Conservation (phyloP, 2,797 vertebrate species). For the Halcyon chelicuti region DNA sequence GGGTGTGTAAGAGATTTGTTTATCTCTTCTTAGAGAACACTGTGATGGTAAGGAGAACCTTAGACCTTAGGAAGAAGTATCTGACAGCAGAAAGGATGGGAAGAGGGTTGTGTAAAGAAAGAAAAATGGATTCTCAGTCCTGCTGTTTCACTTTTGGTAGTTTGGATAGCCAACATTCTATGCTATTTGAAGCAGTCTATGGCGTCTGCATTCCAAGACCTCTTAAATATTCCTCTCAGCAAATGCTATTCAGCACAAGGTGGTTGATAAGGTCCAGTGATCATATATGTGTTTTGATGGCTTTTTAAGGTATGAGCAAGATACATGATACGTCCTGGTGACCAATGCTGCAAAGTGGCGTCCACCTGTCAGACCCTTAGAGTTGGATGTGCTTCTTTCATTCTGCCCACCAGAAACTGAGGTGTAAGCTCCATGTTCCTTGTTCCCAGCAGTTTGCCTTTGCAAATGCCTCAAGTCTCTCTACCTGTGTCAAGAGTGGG, state of each 20-base stretch:
- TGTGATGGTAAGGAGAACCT: not conserved
- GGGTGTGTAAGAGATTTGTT: not conserved
- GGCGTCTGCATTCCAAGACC: not conserved
- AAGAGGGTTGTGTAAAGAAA: not conserved
- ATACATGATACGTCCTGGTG: not conserved
- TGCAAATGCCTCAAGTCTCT: not conserved
- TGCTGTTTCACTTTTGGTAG: not conserved
- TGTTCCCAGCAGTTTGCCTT: not conserved
- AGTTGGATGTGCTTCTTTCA: not conserved
- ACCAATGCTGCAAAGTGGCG: not conserved
- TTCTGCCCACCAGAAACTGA: not conserved
- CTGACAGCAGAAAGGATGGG: not conserved
- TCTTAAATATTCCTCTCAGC: not conserved
- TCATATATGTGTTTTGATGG: not conserved
- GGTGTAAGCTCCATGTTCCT: not conserved
- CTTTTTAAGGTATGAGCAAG: not conserved
- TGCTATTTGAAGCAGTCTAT: not conserved
- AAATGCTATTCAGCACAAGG: not conserved
- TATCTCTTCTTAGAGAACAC: not conserved
- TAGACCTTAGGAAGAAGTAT: not conserved
- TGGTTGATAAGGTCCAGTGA: not conserved
- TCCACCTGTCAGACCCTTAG: not conserved
- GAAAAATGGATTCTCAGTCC: not conserved
- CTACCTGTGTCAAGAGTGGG: not conserved
- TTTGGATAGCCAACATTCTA: not conserved